Base-by-base conservation (phyloP, 2,888 invertebrate genomes). In the Timema podura region DNA sequence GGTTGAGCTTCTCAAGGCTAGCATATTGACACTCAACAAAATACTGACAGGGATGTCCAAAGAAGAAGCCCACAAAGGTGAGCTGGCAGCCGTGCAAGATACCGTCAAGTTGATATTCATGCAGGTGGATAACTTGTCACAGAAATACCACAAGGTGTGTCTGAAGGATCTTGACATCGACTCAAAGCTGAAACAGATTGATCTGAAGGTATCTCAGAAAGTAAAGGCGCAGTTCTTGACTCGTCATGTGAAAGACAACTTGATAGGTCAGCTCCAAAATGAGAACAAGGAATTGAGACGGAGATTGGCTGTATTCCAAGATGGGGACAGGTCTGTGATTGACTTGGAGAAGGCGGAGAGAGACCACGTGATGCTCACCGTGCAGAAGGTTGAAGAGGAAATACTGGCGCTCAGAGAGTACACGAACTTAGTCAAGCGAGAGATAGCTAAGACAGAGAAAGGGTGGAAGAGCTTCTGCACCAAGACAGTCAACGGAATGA, bases 271-370 rank as follows among this genome's bases (percentile, higher is more conserved):
- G 57, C 5, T 57, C 16, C 57, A 57, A 15, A 15, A 57, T 9
- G 57, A 57, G 57, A 15, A 16, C 15, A 57, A 57, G 57, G 57
- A 57, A 30, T 13, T 57, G 57, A 51, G n/a, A n/a, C 51, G 51
- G 11, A 11, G 51, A 51, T n/a, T 51, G 11, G 51, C 51, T n/a
- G n/a, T n/a, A 11, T 51, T 51, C 51, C 11, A 51, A n/a, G 51
- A 51, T 11, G 51, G 51, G 2, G 51, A 51, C 57, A 5, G 6
- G 16, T 7, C 57, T 30, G 16, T 57, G 10, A 15, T 57, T 10
- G 57, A 57, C 16, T 6, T 57, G 10, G 57, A 57, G n/a, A 13
- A 15, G 57, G 15, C 7, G 57, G 57, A 6, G 1, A 15, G 57
- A 30, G 30, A 30, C 30, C 30, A 30, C 30, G 30, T 30, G 30